phyloP scores from a whole-genome alignment of 2,888 invertebrate genomes.

The Polydrusus cervinus region DNA sequence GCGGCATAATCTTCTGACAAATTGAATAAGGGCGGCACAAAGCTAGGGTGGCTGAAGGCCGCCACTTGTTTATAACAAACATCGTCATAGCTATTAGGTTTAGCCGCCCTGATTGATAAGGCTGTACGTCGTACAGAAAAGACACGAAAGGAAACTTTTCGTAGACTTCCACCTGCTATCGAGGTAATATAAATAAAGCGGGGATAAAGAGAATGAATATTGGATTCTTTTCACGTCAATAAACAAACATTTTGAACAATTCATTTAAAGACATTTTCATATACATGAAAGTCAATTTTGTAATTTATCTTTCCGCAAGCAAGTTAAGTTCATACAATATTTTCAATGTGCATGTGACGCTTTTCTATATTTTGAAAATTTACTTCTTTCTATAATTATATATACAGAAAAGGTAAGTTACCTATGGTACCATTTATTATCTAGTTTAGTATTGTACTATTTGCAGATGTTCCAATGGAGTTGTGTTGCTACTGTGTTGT shows the following conservation, averaged over 20 bases:
- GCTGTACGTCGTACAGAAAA: constrained; percentile 50
- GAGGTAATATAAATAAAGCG: constrained; percentile 34
- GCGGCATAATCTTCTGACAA: constrained; percentile 73
- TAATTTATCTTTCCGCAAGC: too few species aligned
- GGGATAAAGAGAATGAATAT: constrained; percentile 14
- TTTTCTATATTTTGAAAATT: too few species aligned
- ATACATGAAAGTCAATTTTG: too few species aligned
- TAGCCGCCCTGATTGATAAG: constrained; percentile 67
- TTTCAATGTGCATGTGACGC: too few species aligned
- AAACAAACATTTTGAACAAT: constrained; percentile 3
- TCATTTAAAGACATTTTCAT: too few species aligned
- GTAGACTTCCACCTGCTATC: constrained; percentile 49
- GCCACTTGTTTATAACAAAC: constrained; percentile 72
- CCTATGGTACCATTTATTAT: too few species aligned
- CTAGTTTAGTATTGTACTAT: too few species aligned
- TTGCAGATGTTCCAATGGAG: too few species aligned
- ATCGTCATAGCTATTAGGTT: constrained; percentile 70
- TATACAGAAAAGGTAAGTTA: too few species aligned
- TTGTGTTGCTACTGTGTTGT: too few species aligned
- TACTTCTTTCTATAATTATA: too few species aligned
- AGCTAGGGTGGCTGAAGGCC: constrained; percentile 67
- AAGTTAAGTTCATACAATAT: too few species aligned
- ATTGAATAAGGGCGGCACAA: constrained; percentile 72
- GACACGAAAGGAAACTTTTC: constrained; percentile 38
- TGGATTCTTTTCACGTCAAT: constrained; percentile 29